These are phyloP conservation scores for Synanthedon andrenaeformis DNA, from an alignment of 2,888 invertebrate genomes.

Conservation along the genomic window DNA sequence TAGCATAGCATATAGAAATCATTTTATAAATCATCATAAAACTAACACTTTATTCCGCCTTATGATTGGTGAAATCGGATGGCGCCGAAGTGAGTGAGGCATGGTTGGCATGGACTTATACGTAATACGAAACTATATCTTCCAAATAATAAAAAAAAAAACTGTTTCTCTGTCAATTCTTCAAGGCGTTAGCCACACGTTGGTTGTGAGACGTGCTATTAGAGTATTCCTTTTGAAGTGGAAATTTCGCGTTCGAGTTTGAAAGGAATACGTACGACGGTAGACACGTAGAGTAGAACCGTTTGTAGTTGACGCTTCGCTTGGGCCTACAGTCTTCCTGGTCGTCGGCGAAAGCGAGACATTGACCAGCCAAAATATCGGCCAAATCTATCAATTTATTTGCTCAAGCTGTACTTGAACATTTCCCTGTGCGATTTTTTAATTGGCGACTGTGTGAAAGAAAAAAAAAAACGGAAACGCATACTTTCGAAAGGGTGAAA, in stretches of 20 bases:
- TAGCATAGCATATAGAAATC: slow-evolving; percentile 3
- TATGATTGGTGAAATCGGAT: slow-evolving; percentile 1
- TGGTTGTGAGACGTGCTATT: slow-evolving; percentile 68
- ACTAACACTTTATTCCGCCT: slow-evolving; percentile 24
- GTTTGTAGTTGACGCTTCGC: slow-evolving; percentile 50
- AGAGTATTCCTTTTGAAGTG: slow-evolving; percentile 31
- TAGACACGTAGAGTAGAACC: slow-evolving; percentile 62
- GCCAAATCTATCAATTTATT: slow-evolving; percentile 31
- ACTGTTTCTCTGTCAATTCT: slow-evolving; percentile 59
- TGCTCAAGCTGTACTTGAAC: slow-evolving; percentile 29
- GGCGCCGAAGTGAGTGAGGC: slow-evolving; percentile 18
- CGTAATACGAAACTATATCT: slow-evolving; percentile 40
- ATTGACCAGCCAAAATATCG: slow-evolving; percentile 41
- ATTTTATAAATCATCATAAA: slow-evolving; percentile 7
- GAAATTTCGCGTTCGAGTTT: slow-evolving; percentile 16
- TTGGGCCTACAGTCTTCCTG: slow-evolving; percentile 59
- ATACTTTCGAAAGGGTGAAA: not conserved
- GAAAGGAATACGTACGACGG: slow-evolving; percentile 37
- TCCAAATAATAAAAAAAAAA: slow-evolving; percentile 25
- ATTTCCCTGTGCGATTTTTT: not conserved
- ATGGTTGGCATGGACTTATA: slow-evolving; percentile 58
- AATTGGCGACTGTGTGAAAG: not conserved
- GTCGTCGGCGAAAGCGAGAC: slow-evolving; percentile 8
- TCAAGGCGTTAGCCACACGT: slow-evolving; percentile 58
- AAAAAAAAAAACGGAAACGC: no score